These are phyloP conservation scores for Hartigia nigra DNA, from an alignment of 2,888 invertebrate species.

Conservation along the genomic window DNA sequence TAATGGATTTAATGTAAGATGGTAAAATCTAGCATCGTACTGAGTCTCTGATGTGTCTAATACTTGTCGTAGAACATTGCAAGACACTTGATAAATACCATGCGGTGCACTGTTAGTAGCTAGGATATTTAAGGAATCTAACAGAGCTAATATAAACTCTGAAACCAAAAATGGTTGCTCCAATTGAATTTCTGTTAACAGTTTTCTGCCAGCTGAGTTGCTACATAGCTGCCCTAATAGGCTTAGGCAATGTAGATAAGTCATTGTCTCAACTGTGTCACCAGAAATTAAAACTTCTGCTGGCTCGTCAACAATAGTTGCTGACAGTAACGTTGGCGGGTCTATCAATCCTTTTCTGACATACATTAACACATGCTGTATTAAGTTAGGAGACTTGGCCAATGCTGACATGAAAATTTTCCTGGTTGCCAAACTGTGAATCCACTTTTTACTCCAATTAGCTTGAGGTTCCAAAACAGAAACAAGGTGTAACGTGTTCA, in stretches of 20 bases:
- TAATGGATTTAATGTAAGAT: conserved; percentile 48
- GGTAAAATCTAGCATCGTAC: conserved; percentile 52
- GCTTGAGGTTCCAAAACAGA: conserved; percentile 58
- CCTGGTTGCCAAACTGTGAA: conserved; percentile 50
- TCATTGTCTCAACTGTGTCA: conserved; percentile 53
- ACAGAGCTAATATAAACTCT: conserved; percentile 47
- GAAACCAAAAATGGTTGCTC: conserved; percentile 44
- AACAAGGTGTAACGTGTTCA: conserved; percentile 52
- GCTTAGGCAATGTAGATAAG: conserved; percentile 57
- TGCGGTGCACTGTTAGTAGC: conserved; percentile 45
- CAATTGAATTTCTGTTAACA: conserved; percentile 44
- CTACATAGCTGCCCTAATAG: conserved; percentile 55
- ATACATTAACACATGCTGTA: conserved; percentile 42
- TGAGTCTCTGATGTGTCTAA: conserved; percentile 45
- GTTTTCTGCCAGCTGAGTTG: conserved; percentile 45
- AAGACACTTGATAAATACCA: conserved; percentile 51
- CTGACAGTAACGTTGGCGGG: conserved; percentile 38
- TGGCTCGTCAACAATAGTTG: conserved; percentile 51
- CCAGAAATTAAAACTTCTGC: conserved; percentile 56
- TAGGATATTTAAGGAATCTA: conserved; percentile 50
- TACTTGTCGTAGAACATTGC: conserved; percentile 46
- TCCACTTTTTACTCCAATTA: conserved; percentile 58
- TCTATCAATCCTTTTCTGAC: conserved; percentile 46
- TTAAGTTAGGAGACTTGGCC: conserved; percentile 50
- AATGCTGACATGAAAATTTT: conserved; percentile 48